Conservation (phyloP, 2,888 invertebrate genomes). For the Xanthia icteritia region DNA sequence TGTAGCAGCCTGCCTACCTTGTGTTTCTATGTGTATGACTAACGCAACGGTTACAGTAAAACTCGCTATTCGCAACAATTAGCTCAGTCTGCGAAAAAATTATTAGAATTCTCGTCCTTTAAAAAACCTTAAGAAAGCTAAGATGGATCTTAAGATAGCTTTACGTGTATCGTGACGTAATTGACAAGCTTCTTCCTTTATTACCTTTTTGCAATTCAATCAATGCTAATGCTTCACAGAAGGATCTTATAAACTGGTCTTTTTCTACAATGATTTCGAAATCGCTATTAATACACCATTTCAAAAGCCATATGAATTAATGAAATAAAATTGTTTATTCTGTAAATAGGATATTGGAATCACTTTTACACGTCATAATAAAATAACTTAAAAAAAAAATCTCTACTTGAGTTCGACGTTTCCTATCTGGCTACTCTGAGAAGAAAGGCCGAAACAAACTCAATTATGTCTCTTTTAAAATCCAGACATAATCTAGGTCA, state of each 20-base stretch:
- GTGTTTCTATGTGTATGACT: conserved; percentile 84
- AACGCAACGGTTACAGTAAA: conserved; percentile 74
- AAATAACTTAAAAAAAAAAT: too few relatives aligned
- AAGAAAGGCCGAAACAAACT: too few relatives aligned
- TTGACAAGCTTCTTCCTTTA: conserved; percentile 54
- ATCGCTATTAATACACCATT: conserved; percentile 24
- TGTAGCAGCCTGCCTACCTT: conserved; percentile 87
- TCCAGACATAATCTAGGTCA: too few relatives aligned
- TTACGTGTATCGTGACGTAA: conserved; percentile 57
- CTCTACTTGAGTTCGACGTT: too few relatives aligned
- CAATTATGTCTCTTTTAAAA: too few relatives aligned
- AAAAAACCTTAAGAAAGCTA: conserved; percentile 55
- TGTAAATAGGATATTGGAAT: too few relatives aligned
- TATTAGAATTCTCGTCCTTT: conserved; percentile 33
- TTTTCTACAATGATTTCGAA: conserved; percentile 30
- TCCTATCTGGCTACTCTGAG: too few relatives aligned
- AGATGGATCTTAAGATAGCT: conserved; percentile 64
- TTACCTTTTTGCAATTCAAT: conserved; percentile 55
- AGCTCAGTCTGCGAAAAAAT: conserved; percentile 69
- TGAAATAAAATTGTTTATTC: too few relatives aligned
- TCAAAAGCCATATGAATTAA: conserved; percentile 22
- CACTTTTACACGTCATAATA: too few relatives aligned
- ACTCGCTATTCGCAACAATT: conserved; percentile 72
- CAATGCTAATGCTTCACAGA: conserved; percentile 38
- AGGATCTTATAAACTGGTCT: conserved; percentile 22